Evolutionary conservation across 2,113 vertebrate genomes (phyloP), one percentile per base, ranked within the genome.

Genomic region (Ptychochromis oligacanthus): DNA sequence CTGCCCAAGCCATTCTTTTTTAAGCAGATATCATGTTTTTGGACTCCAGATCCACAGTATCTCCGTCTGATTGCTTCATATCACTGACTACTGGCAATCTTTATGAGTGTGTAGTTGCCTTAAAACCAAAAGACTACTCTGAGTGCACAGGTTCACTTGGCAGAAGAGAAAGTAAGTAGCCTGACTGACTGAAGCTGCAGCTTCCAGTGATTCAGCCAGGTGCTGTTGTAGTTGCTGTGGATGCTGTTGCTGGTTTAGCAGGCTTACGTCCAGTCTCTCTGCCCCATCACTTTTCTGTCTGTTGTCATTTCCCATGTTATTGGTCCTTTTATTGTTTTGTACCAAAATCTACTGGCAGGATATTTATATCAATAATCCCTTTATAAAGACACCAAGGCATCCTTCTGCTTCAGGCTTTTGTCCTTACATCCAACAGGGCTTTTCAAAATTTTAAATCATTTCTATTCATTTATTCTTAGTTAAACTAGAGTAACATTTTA

Each of bases 121-220:
- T 61, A 70, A 70, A 70, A 52, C 43, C 43, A 52, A 72, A 13
- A 74, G 49, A 52, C 58, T 65, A 38, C 58, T 79, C 52, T 78
- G 77, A 72, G 70, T 7, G 18, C 56, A n/a, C 46, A 77, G 49
- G n/a, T 81, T 88, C 18, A 55, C 26, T 52, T 61, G 46, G 36
- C 75, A 82, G 65, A 17, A 22, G 18, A 43, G 22, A 17, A 64
- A 54, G 52, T n/a, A 54, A 65, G 78, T 38, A 58, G 70, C 38
- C 57, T 20, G n/a, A 34, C 49, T 77, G 70, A 59, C 22, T 72
- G 55, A 65, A 24, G 56, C 60, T 24, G 24, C 26, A 26, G 78
- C 55, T 82, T 54, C 28, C 38, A 64, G 13, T 26, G 52, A 75
- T 24, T 55, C 77, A 77, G n/a, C 38, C 80, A 18, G 46, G 13